These are phyloP conservation scores for Hippocampus mohnikei DNA, from an alignment of 2,113 vertebrate genomes.

Conservation along the genomic window DNA sequence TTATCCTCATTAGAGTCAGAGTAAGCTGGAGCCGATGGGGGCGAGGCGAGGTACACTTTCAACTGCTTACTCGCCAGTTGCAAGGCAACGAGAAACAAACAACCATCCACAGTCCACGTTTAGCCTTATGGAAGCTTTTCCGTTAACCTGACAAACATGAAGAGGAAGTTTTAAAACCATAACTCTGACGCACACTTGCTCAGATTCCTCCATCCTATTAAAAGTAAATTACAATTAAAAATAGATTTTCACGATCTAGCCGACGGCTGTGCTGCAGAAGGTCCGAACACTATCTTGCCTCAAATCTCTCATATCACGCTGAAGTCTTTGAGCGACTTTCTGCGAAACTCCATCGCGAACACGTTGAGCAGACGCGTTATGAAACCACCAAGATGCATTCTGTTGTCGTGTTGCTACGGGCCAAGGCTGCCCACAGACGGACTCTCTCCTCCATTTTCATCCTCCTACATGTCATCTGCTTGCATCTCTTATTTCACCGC, in stretches of 20 bases:
- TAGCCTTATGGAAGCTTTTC: too few species aligned
- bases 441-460: constrained; percentile 48
- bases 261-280: not conserved
- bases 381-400: constrained; percentile 32
- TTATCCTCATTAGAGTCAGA: too few species aligned
- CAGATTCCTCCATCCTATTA: too few species aligned
- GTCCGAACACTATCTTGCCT: not conserved
- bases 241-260: not conserved
- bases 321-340: not conserved
- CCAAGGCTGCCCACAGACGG: constrained; percentile 56
- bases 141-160: too few species aligned
- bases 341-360: constrained; percentile 9
- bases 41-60: too few species aligned
- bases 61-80: too few species aligned
- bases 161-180: too few species aligned
- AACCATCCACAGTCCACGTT: too few species aligned
- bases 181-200: too few species aligned
- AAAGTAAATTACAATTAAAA: not conserved
- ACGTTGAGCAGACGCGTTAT: constrained; percentile 31
- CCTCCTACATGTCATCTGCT: constrained; percentile 67
- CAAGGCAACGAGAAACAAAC: too few species aligned
- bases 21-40: too few species aligned
- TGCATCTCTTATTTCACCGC: constrained; percentile 37
- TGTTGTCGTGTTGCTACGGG: constrained; percentile 40
- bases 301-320: not conserved